Conservation (phyloP, 2,888 invertebrate genomes). For the Quadriops clusia region DNA sequence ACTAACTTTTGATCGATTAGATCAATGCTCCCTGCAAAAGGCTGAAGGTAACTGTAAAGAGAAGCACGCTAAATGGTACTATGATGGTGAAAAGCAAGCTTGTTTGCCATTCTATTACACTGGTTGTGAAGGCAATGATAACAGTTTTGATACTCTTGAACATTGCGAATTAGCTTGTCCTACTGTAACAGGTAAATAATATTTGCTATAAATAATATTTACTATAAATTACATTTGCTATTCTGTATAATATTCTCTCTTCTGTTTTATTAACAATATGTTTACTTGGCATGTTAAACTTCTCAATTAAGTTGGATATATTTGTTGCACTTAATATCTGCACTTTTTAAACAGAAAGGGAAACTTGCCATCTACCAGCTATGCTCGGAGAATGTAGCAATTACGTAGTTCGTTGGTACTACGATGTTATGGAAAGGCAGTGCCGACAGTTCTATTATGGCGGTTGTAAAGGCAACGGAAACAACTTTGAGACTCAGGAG, state of each 20-base stretch:
- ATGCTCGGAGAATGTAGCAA: slow-evolving; percentile 65
- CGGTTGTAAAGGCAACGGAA: slow-evolving; percentile 85
- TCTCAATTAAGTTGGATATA: no score
- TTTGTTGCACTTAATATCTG: no score
- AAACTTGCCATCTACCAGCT: slow-evolving; percentile 64
- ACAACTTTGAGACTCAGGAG: slow-evolving; percentile 62
- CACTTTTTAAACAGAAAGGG: slow-evolving; percentile 41
- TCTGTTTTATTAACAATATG: neutral
- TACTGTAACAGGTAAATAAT: slow-evolving; percentile 59
- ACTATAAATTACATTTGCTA: slow-evolving; percentile 5
- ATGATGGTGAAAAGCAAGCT: slow-evolving; percentile 67
- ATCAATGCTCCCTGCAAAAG: slow-evolving; percentile 64
- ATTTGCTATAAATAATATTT: slow-evolving; percentile 1
- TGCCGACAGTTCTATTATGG: slow-evolving; percentile 81
- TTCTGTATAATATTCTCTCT: neutral
- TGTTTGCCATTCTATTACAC: slow-evolving; percentile 90
- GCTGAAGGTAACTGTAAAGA: slow-evolving; percentile 67
- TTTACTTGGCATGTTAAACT: neutral
- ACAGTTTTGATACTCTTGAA: slow-evolving; percentile 65
- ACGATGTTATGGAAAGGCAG: slow-evolving; percentile 57
- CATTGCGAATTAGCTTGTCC: slow-evolving; percentile 71
- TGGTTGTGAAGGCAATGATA: slow-evolving; percentile 83
- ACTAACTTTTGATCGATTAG: slow-evolving; percentile 39
- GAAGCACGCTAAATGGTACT: slow-evolving; percentile 73
- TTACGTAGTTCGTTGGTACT: slow-evolving; percentile 71